A percentile compares a stretch with the other conserved stretches of the same genome.
phyloP scores from a whole-genome alignment of 2,113 vertebrate species.

The Poicephalus gulielmi region DNA sequence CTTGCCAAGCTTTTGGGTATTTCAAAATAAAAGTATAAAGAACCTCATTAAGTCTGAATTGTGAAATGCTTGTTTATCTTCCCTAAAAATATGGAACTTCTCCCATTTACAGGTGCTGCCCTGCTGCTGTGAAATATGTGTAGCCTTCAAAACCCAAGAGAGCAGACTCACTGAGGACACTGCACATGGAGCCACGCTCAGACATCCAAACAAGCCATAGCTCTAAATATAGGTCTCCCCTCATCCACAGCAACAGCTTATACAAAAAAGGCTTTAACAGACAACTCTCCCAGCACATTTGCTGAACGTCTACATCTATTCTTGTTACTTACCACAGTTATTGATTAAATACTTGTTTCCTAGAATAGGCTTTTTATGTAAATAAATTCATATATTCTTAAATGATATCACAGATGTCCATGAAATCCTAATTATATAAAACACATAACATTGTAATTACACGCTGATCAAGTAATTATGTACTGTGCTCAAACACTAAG shows the following conservation, averaged over 20 bases:
- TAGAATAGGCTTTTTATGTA: not conserved
- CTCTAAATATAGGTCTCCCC: not conserved
- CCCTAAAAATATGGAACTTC: not conserved
- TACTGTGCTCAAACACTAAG: not conserved
- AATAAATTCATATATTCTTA: conserved; percentile 41
- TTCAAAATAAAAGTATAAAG: not conserved
- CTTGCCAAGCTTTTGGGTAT: not conserved
- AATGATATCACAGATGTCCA: conserved; percentile 52
- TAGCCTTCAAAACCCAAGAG: not conserved
- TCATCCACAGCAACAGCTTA: not conserved
- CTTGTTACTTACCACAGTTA: not conserved
- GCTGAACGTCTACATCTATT: not conserved
- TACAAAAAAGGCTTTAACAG: not conserved
- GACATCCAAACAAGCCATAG: not conserved
- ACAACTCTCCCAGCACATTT: not conserved
- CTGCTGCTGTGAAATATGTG: not conserved
- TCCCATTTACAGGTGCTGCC: not conserved
- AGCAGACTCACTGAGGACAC: rapidly evolving
- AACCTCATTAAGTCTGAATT: not conserved
- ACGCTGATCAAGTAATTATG: conserved; percentile 32
- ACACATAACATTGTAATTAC: conserved; percentile 16
- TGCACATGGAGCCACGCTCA: not conserved
- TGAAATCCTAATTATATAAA: conserved; percentile 45
- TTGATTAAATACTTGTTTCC: conserved; percentile 27
- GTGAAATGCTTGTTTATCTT: not conserved